Evolutionary conservation across 35 echinoderm and acorn worm genomes (phyloP).

Genomic region (Eucidaris tribuloides): DNA sequence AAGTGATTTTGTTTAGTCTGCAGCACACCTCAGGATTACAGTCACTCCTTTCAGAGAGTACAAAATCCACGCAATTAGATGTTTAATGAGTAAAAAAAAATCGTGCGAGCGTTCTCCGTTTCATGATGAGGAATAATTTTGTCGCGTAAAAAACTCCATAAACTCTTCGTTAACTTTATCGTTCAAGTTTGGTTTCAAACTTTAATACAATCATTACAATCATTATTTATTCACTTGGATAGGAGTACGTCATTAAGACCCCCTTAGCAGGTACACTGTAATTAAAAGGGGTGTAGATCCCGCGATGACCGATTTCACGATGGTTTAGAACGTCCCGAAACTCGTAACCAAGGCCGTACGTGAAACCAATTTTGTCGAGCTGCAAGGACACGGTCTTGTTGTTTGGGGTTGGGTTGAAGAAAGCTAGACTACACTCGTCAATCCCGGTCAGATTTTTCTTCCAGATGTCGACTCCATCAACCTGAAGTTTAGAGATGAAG

Average conservation of each 20-base stretch:
- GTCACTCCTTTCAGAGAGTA: too few species aligned
- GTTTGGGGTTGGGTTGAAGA: background rate
- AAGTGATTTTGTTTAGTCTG: too few species aligned
- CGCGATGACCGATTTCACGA: slow-evolving; percentile 21
- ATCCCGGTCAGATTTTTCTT: background rate
- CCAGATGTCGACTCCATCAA: background rate
- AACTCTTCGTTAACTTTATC: too few species aligned
- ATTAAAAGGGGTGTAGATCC: background rate
- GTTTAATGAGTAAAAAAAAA: too few species aligned
- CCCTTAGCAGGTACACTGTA: slow-evolving; percentile 23
- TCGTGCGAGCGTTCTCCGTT: too few species aligned
- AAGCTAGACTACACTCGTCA: slow-evolving; percentile 7
- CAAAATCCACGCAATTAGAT: too few species aligned
- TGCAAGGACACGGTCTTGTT: background rate
- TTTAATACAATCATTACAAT: too few species aligned
- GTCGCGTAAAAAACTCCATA: too few species aligned
- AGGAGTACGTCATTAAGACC: slow-evolving; percentile 26
- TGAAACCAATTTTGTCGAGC: slow-evolving; percentile 11
- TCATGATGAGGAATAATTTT: too few species aligned
- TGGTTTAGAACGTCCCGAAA: slow-evolving; percentile 28
- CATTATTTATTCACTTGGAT: slow-evolving; percentile 31
- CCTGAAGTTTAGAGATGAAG: background rate
- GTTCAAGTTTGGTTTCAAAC: too few species aligned
- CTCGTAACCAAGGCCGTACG: slow-evolving; percentile 18
- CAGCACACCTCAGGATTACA: too few species aligned